These are phyloP conservation scores for Leptinotarsa defecta DNA, from an alignment of 1,140 invertebrate genomes.

Conservation along the genomic window DNA sequence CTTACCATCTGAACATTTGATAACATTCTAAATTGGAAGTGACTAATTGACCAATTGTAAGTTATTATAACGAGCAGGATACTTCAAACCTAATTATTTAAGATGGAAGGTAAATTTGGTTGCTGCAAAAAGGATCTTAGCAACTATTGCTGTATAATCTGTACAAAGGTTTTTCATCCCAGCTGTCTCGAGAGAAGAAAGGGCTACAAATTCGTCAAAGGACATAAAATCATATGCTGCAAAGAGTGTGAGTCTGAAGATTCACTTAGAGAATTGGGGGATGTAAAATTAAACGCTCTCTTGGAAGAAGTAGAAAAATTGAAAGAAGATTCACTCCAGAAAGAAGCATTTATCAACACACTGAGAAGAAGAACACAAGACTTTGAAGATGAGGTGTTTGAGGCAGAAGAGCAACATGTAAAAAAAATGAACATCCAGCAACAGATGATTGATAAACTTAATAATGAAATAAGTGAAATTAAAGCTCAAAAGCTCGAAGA, in stretches of 20 bases:
- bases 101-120: neutral
- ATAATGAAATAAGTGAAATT: neutral
- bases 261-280: neutral
- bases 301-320: constrained; percentile 7
- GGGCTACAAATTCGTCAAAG: neutral
- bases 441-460: neutral
- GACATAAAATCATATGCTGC: neutral
- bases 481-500: too few species aligned
- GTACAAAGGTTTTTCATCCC: neutral
- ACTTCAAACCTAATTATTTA: too few species aligned
- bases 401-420: constrained; percentile 9
- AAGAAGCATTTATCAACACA: constrained; percentile 11
- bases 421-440: neutral
- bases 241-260: constrained; percentile 3
- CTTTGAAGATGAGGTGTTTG: constrained; percentile 13
- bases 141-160: constrained; percentile 4
- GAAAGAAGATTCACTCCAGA: neutral
- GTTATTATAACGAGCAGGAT: neutral
- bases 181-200: constrained; percentile 9
- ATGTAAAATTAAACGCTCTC: constrained; percentile 3
- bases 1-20: neutral
- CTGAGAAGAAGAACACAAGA: constrained; percentile 11
- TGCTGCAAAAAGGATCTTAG: constrained; percentile 1
- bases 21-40: neutral
- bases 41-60: neutral